Conservation (phyloP, 2,888 invertebrate species). For the Spilarctia lutea region DNA sequence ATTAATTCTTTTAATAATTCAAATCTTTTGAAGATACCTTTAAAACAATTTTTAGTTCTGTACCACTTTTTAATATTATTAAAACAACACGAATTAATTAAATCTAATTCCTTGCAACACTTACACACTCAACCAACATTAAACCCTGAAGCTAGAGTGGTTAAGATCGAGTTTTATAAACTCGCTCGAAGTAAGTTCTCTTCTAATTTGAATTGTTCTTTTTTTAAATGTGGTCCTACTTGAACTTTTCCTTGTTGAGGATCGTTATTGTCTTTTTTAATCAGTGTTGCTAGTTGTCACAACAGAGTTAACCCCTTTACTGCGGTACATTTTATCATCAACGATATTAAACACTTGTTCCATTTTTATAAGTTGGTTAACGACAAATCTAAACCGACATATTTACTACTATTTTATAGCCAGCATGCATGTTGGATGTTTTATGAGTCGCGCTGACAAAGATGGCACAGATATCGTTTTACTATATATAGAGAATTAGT, state of each 20-base stretch:
- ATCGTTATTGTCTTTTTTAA: background rate
- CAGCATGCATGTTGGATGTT: constrained; percentile 10
- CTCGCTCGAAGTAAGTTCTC: background rate
- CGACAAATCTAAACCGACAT: constrained; percentile 27
- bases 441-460: constrained; percentile 12
- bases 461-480: constrained; percentile 15
- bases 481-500: background rate
- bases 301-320: constrained; percentile 4
- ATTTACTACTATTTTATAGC: constrained; percentile 16
- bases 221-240: background rate
- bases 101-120: background rate
- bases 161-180: background rate
- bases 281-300: background rate
- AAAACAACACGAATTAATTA: background rate
- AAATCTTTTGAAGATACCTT: background rate
- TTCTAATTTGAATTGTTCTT: background rate
- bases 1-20: background rate
- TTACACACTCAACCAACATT: background rate
- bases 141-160: background rate
- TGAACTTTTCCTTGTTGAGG: background rate
- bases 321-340: constrained; percentile 5
- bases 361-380: constrained; percentile 41
- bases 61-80: background rate
- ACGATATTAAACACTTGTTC: constrained; percentile 34
- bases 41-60: background rate